Evolutionary conservation across 2,888 invertebrate genomes (phyloP).

Genomic region (Alloscopus bannaensis): DNA sequence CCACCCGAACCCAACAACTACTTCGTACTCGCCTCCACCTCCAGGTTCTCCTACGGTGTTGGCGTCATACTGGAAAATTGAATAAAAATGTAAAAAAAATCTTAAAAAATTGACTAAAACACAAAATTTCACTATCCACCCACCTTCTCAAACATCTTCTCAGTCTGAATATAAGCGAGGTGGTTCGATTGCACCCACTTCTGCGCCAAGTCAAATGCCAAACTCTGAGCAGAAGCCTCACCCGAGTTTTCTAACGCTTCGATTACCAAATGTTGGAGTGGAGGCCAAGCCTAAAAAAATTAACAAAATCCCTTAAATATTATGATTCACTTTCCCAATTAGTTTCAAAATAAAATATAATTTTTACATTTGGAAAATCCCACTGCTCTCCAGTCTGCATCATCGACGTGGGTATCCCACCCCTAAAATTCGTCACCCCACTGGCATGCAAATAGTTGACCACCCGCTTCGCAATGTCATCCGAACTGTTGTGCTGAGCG

Average conservation of each 20-base stretch:
- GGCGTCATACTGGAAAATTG: slow-evolving; percentile 80
- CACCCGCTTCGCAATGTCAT: slow-evolving; percentile 75
- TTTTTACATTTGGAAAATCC: slow-evolving; percentile 73
- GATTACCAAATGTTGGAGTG: slow-evolving; percentile 90
- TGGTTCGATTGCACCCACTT: slow-evolving; percentile 90
- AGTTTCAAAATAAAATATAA: background rate
- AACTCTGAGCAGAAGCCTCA: slow-evolving; percentile 80
- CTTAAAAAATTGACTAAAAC: background rate
- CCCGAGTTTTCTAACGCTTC: slow-evolving; percentile 85
- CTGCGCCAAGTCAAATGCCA: slow-evolving; percentile 84
- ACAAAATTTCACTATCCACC: slow-evolving; percentile 56
- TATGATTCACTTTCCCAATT: background rate
- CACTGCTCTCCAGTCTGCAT: slow-evolving; percentile 83
- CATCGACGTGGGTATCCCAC: slow-evolving; percentile 88
- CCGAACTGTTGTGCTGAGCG: slow-evolving; percentile 47
- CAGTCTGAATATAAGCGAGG: slow-evolving; percentile 80
- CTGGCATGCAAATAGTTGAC: slow-evolving; percentile 83
- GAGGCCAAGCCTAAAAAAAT: slow-evolving; percentile 85
- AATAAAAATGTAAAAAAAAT: background rate
- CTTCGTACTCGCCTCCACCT: slow-evolving; percentile 92
- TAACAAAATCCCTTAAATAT: background rate
- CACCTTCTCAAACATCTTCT: slow-evolving; percentile 90
- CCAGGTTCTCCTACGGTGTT: slow-evolving; percentile 81
- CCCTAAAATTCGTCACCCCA: slow-evolving; percentile 80
- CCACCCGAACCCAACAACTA: slow-evolving; percentile 96